These are phyloP conservation scores for Sycophila texana DNA, from an alignment of 2,888 invertebrate genomes.

Conservation along the genomic window DNA sequence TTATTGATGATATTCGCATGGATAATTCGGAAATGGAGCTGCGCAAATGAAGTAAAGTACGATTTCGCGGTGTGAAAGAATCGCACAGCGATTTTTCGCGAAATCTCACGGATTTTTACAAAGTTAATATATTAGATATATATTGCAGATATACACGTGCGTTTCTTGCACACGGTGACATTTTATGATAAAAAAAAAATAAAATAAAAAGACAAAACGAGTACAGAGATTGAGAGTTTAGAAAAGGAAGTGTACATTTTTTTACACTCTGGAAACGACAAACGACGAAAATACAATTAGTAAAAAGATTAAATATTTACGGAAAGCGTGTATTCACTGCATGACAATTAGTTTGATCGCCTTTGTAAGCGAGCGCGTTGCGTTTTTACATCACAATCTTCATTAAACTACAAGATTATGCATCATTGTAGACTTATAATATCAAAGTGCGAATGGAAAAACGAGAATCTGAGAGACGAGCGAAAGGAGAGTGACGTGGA, in stretches of 20 bases:
- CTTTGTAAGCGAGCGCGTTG: slow-evolving; percentile 62
- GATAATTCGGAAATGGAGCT: slow-evolving; percentile 34
- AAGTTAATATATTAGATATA: slow-evolving; percentile 45
- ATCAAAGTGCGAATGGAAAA: slow-evolving; percentile 57
- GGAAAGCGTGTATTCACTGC: slow-evolving; percentile 57
- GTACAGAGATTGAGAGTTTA: slow-evolving; percentile 25
- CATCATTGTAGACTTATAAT: slow-evolving; percentile 64
- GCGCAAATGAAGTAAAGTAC: slow-evolving; percentile 37
- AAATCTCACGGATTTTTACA: slow-evolving; percentile 51
- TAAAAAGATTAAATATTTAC: slow-evolving; percentile 25
- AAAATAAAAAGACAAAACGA: not conserved
- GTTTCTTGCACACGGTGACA: slow-evolving; percentile 50
- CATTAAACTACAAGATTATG: slow-evolving; percentile 59
- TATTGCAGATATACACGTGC: slow-evolving; percentile 34
- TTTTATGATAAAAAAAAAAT: slow-evolving; percentile 13
- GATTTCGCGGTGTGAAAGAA: slow-evolving; percentile 41
- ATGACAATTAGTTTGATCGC: slow-evolving; percentile 63
- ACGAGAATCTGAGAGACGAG: slow-evolving; percentile 39
- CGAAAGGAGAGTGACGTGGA: slow-evolving; percentile 51
- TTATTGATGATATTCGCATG: slow-evolving; percentile 34
- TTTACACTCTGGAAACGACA: slow-evolving; percentile 32
- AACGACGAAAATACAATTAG: not conserved
- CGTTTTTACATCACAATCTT: slow-evolving; percentile 68
- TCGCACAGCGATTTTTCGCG: slow-evolving; percentile 36
- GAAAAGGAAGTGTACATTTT: slow-evolving; percentile 38